phyloP scores from a whole-genome alignment of 1,140 invertebrate genomes.

The Drosophila micromelanica region DNA sequence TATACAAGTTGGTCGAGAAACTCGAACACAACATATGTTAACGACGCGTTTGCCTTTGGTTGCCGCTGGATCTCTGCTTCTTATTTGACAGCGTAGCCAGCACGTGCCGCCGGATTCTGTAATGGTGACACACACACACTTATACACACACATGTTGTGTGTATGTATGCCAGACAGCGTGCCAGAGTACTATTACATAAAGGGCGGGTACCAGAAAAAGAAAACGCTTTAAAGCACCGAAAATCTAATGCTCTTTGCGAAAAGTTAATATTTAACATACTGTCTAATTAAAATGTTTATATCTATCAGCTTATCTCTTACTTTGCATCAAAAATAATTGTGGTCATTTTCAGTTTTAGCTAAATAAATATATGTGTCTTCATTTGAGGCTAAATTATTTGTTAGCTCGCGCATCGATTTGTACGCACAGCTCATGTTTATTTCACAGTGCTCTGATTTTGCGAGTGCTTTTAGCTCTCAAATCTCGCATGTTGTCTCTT shows the following conservation, averaged over 20 bases:
- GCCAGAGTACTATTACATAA: slow-evolving; percentile 40
- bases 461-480: neutral
- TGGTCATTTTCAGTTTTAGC: neutral
- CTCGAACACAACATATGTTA: slow-evolving; percentile 70
- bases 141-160: too few species aligned
- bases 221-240: slow-evolving; percentile 29
- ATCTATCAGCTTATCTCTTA: too few species aligned
- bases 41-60: slow-evolving; percentile 58
- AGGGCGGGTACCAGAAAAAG: slow-evolving; percentile 1
- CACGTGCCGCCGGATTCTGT: too few species aligned
- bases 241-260: slow-evolving; percentile 13
- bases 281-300: too few species aligned
- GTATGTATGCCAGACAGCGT: too few species aligned
- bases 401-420: neutral
- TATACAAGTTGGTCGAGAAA: slow-evolving; percentile 57
- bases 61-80: slow-evolving; percentile 36
- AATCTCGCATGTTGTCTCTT: slow-evolving; percentile 14
- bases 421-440: neutral
- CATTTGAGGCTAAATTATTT: neutral
- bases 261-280: too few species aligned
- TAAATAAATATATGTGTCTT: neutral
- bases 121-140: too few species aligned
- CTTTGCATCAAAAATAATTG: too few species aligned
- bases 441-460: neutral
- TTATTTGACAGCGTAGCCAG: slow-evolving; percentile 2